A percentile compares a stretch with the other conserved stretches of the same genome.
Conservation (phyloP, 2,888 invertebrate genomes). For the Apamea sordens region DNA sequence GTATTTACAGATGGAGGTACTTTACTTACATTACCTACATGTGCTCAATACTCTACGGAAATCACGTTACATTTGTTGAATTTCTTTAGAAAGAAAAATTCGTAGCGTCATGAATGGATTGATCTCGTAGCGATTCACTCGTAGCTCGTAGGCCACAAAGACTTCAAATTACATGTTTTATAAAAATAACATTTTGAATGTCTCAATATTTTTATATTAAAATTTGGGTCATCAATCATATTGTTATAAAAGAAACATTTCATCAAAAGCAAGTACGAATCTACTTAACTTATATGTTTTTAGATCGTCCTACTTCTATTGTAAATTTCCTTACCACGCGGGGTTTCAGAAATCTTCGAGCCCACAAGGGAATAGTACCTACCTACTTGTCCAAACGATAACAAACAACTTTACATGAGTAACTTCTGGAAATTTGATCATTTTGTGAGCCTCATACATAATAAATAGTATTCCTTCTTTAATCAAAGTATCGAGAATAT, state of each 20-base stretch:
- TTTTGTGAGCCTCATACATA: slow-evolving; percentile 60
- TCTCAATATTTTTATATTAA: not conserved
- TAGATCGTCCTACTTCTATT: slow-evolving; percentile 34
- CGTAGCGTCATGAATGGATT: not conserved
- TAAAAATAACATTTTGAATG: not conserved
- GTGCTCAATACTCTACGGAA: slow-evolving; percentile 18
- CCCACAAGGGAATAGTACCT: slow-evolving; percentile 45
- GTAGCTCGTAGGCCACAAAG: not conserved
- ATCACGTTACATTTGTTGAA: slow-evolving; percentile 14
- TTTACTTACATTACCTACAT: slow-evolving; percentile 11
- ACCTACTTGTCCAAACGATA: slow-evolving; percentile 54
- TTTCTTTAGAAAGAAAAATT: slow-evolving; percentile 18
- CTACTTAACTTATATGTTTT: slow-evolving; percentile 17
- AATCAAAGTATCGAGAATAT: slow-evolving; percentile 47
- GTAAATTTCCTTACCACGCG: slow-evolving; percentile 24
- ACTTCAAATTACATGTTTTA: not conserved
- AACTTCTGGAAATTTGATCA: slow-evolving; percentile 61
- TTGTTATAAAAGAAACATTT: slow-evolving; percentile 25
- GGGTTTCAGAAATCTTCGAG: slow-evolving; percentile 47
- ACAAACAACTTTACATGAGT: slow-evolving; percentile 53
- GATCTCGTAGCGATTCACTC: slow-evolving; percentile 6
- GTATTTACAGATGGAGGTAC: slow-evolving; percentile 11
- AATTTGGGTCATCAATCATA: not conserved
- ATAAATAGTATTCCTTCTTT: slow-evolving; percentile 55
- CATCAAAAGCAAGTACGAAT: slow-evolving; percentile 22